Evolutionary conservation across 2,888 invertebrate genomes (phyloP).

Genomic region (Ethmia dodecea): DNA sequence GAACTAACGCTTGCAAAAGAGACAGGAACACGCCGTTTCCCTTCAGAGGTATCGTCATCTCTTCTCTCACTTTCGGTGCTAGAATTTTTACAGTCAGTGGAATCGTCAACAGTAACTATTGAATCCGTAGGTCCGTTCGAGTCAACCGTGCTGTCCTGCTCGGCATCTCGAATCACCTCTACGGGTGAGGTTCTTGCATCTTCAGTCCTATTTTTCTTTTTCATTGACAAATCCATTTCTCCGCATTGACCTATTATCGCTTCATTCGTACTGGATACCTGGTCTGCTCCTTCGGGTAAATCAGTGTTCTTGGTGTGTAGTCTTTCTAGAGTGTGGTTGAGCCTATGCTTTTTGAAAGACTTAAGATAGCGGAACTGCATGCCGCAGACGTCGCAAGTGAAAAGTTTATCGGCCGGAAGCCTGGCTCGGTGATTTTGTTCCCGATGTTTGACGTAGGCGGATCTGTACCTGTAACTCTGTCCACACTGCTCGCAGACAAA

Average conservation of each 20-base stretch:
- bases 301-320: slow-evolving; percentile 83
- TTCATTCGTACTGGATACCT: slow-evolving; percentile 86
- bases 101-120: slow-evolving; percentile 63
- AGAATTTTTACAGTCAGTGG: slow-evolving; percentile 63
- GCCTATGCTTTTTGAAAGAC: slow-evolving; percentile 92
- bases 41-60: slow-evolving; percentile 44
- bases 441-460: slow-evolving; percentile 85
- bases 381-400: slow-evolving; percentile 94
- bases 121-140: slow-evolving; percentile 77
- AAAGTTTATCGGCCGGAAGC: slow-evolving; percentile 91
- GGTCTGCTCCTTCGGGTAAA: slow-evolving; percentile 75
- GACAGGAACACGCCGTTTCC: slow-evolving; percentile 56
- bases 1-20: slow-evolving; percentile 75
- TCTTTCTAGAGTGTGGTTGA: slow-evolving; percentile 91
- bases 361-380: slow-evolving; percentile 95
- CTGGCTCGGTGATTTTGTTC: slow-evolving; percentile 93
- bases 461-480: slow-evolving; percentile 92
- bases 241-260: slow-evolving; percentile 74
- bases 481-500: slow-evolving; percentile 95
- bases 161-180: slow-evolving; percentile 71
- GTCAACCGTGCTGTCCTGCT: slow-evolving; percentile 86
- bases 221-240: slow-evolving; percentile 78
- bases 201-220: slow-evolving; percentile 53
- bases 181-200: slow-evolving; percentile 65
- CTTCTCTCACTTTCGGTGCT: slow-evolving; percentile 58